Base-by-base conservation (phyloP, 2,888 invertebrate genomes). In the Epistrophe eligans region DNA sequence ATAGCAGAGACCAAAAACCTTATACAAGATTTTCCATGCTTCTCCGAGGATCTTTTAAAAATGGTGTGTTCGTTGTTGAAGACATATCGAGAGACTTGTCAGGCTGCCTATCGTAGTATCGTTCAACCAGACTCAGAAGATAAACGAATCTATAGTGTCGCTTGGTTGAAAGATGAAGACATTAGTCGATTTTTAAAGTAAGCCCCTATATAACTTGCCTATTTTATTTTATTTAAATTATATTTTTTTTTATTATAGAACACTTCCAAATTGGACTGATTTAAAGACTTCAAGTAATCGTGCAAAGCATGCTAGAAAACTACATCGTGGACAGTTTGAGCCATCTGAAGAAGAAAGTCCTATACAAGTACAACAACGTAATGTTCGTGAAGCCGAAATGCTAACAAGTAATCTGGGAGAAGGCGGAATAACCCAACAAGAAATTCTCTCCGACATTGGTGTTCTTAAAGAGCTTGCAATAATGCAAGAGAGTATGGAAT, bases 131-230 rank as follows among this genome's bases (percentile, higher is more conserved):
- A 96, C 90, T 94, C 95, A 0, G 96, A 97, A 90, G 96, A 97
- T 90, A 95, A 96, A 89, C 93, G 96, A 84, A 96, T 97, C 80
- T 96, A 97, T 89, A 97, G 97, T 90, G 97, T 97, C 0, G 95
- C 96, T 13, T 98, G 98, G 98, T 94, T 98, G 1, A 97, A 97
- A 89, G 99, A 99, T 93, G 98, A 98, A 90, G 99, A 99, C 91
- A 98, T 99, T 84, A 98, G 97, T 91, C 94, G 98, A 73, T 97
- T 98, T 93, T 95, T 99, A 89, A 98, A 97, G 95, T 95, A 28
- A 64, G 15, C 4, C n/a, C n/a, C n/a, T 9, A 7, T 52, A 52
- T 24, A 24, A n/a, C 8, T 15, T 55, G 1, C 8, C 6, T 15
- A 6, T n/a, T 32, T 40, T 19, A 94, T 89, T 93, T 94, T 60